Conservation (phyloP, 2,888 invertebrate species). For the Eurois occulta region DNA sequence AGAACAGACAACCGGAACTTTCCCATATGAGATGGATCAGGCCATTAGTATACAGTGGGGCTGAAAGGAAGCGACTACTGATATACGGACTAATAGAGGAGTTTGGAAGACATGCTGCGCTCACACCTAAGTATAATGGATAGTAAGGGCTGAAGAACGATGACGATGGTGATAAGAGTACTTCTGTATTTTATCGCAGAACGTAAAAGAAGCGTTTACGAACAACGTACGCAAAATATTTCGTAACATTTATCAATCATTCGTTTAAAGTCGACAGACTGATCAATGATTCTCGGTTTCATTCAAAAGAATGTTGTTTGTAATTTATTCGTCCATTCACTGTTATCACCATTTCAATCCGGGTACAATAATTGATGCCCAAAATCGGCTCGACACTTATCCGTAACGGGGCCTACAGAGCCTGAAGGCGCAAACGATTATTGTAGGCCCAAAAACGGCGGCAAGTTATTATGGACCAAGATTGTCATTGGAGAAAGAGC, state of each 20-base stretch:
- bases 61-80: neutral
- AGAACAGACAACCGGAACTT: neutral
- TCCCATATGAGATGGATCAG: neutral
- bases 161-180: neutral
- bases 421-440: slow-evolving; percentile 36
- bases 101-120: neutral
- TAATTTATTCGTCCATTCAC: slow-evolving; percentile 42
- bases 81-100: neutral
- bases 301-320: slow-evolving; percentile 42
- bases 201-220: neutral
- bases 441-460: slow-evolving; percentile 47
- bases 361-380: slow-evolving; percentile 47
- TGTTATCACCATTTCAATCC: slow-evolving; percentile 25
- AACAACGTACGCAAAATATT: slow-evolving; percentile 14
- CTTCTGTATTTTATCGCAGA: neutral
- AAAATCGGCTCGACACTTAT: slow-evolving; percentile 50
- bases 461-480: slow-evolving; percentile 6
- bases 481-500: slow-evolving; percentile 9
- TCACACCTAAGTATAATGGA: too few relatives aligned
- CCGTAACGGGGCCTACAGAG: slow-evolving; percentile 20
- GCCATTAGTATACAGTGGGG: neutral
- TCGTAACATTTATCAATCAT: slow-evolving; percentile 21
- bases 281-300: slow-evolving; percentile 21
- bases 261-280: neutral
- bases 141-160: neutral